Percentiles rank a stretch among this genome's conserved stretches.
These are phyloP conservation scores for Chaenocephalus aceratus DNA, from an alignment of 2,113 vertebrate genomes.

Conservation along the genomic window DNA sequence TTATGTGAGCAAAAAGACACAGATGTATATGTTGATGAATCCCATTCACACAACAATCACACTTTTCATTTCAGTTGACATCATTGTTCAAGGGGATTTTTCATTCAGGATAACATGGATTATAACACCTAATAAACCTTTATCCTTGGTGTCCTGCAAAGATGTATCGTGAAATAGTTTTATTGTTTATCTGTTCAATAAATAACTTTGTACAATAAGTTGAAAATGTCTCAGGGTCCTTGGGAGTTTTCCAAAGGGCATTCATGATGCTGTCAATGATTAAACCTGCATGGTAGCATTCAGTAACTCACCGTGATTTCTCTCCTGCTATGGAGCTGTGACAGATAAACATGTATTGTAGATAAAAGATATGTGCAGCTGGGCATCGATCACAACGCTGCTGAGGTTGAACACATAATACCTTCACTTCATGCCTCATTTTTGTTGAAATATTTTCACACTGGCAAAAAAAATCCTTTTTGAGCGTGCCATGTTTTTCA, in stretches of 20 bases:
- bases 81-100: background rate
- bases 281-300: slow-evolving; percentile 47
- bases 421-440: background rate
- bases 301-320: slow-evolving; percentile 37
- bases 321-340: background rate
- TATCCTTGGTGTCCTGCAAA: slow-evolving; percentile 9
- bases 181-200: slow-evolving; percentile 13
- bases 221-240: slow-evolving; percentile 43
- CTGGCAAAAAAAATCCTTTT: background rate
- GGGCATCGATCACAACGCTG: slow-evolving; percentile 14
- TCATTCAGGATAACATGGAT: background rate
- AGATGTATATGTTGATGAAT: background rate
- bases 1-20: background rate
- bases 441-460: background rate
- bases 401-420: background rate
- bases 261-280: slow-evolving; percentile 36
- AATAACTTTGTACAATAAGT: slow-evolving; percentile 22
- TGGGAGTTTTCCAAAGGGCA: slow-evolving; percentile 50
- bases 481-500: background rate
- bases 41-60: slow-evolving; percentile 28
- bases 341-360: slow-evolving; percentile 24
- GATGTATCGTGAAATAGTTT: background rate
- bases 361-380: slow-evolving; percentile 28
- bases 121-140: background rate
- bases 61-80: background rate